A percentile compares a stretch with the other conserved stretches of the same genome.
phyloP scores from a whole-genome alignment of 2,888 invertebrate species.

The Dolichomitus sp. region DNA sequence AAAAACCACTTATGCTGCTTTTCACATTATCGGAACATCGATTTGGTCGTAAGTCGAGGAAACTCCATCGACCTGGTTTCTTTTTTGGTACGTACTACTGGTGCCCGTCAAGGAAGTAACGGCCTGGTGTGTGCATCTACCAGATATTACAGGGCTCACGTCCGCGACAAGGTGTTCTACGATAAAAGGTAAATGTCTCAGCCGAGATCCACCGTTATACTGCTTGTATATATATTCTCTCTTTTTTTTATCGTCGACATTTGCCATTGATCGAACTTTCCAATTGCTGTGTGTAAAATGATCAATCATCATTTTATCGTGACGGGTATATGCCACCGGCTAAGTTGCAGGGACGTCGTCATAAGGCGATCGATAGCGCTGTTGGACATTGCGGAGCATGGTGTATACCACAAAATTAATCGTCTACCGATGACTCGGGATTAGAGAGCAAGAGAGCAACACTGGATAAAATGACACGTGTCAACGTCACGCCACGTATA shows the following conservation, averaged over 20 bases:
- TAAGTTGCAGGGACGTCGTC: conserved; percentile 40
- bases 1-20: conserved; percentile 21
- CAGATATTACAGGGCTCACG: conserved; percentile 9
- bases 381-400: conserved; percentile 17
- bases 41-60: conserved; percentile 30
- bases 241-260: conserved; percentile 8
- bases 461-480: conserved; percentile 26
- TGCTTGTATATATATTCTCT: background rate
- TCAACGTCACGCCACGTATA: conserved; percentile 35
- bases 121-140: conserved; percentile 16
- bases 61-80: conserved; percentile 26
- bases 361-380: conserved; percentile 51
- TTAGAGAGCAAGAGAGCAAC: conserved; percentile 33
- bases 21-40: conserved; percentile 22
- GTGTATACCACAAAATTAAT: conserved; percentile 50
- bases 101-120: conserved; percentile 6
- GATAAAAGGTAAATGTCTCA: conserved; percentile 28
- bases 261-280: conserved; percentile 45
- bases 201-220: conserved; percentile 22
- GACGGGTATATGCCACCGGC: conserved; percentile 28
- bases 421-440: conserved; percentile 59
- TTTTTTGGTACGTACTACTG: conserved; percentile 4
- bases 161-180: conserved; percentile 17
- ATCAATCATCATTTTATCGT: conserved; percentile 59
- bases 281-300: conserved; percentile 21